A percentile compares a stretch with the other conserved stretches of the same genome.
Conservation (phyloP, 2,888 invertebrate genomes). For the Laothoe populi region DNA sequence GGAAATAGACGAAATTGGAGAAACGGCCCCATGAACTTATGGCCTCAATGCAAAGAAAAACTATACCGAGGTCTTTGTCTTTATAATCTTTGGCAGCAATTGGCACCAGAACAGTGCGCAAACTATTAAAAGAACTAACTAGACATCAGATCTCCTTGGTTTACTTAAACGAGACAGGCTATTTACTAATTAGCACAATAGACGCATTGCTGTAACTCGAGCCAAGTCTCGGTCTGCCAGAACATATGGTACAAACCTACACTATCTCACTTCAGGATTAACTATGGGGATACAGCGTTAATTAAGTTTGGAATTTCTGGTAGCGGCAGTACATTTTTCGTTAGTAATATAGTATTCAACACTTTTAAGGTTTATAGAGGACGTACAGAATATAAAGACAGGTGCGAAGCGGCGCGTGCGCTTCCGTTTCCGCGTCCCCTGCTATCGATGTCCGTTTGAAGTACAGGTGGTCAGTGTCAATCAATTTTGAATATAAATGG, state of each 20-base stretch:
- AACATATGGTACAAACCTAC: conserved; percentile 14
- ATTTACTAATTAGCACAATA: conserved; percentile 23
- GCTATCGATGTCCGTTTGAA: conserved; percentile 27
- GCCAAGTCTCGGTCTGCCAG: conserved; percentile 23
- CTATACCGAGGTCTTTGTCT: too few relatives aligned
- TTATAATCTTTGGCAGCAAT: neutral
- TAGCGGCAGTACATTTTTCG: neutral
- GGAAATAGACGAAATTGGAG: too few relatives aligned
- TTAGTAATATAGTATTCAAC: conserved; percentile 48
- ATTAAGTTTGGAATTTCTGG: conserved; percentile 12
- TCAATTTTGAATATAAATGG: conserved; percentile 36
- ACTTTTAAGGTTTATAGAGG: conserved; percentile 78
- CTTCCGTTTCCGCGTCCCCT: conserved; percentile 68
- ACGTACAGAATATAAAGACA: conserved; percentile 70
- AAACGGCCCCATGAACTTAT: too few relatives aligned
- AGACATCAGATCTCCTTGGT: conserved; percentile 6
- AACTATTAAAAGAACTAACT: conserved; percentile 7
- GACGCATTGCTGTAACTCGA: conserved; percentile 20
- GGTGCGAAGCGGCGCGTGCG: conserved; percentile 67
- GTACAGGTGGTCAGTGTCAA: conserved; percentile 54
- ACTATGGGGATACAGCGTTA: conserved; percentile 17
- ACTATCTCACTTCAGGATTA: conserved; percentile 5
- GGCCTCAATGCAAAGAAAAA: too few relatives aligned
- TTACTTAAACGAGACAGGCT: conserved; percentile 19
- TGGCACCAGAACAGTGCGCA: neutral